Conservation (phyloP, 2,113 vertebrate species). For the Chauna torquata region DNA sequence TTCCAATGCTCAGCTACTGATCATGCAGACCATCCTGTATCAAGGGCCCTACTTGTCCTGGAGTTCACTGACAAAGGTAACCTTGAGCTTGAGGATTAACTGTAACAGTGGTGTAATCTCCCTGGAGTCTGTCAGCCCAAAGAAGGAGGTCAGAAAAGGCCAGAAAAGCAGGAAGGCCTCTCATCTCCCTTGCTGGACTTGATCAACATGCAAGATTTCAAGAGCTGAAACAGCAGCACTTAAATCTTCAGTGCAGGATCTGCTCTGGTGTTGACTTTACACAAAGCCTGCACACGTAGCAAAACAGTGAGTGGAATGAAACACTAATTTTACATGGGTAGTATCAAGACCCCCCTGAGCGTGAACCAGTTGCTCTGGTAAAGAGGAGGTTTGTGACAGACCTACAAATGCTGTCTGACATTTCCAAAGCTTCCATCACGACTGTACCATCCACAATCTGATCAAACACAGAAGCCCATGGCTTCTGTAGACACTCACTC, state of each 20-base stretch:
- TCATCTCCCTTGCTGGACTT: too few relatives aligned
- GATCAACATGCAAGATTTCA: not conserved
- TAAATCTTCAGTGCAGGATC: not conserved
- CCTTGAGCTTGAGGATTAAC: not conserved
- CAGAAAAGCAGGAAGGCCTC: not conserved
- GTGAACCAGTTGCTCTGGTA: not conserved
- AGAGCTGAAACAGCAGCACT: not conserved
- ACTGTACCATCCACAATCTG: not conserved
- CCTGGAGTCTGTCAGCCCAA: not conserved
- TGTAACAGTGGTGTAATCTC: not conserved
- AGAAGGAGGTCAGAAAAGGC: not conserved
- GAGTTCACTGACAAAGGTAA: not conserved
- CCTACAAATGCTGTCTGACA: not conserved
- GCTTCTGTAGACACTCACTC: not conserved
- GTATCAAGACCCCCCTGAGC: not conserved
- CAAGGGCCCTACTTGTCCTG: not conserved
- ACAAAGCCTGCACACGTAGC: not conserved
- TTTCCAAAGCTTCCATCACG: not conserved
- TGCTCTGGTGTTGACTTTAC: not conserved
- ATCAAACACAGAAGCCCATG: not conserved
- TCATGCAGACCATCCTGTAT: not conserved
- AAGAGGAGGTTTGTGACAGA: not conserved
- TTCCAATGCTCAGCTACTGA: not conserved
- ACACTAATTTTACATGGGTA: not conserved
- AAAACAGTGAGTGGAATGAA: not conserved